Evolutionary conservation across 2,797 vertebrate genomes (phyloP).

Genomic region (Diceros bicornis): DNA sequence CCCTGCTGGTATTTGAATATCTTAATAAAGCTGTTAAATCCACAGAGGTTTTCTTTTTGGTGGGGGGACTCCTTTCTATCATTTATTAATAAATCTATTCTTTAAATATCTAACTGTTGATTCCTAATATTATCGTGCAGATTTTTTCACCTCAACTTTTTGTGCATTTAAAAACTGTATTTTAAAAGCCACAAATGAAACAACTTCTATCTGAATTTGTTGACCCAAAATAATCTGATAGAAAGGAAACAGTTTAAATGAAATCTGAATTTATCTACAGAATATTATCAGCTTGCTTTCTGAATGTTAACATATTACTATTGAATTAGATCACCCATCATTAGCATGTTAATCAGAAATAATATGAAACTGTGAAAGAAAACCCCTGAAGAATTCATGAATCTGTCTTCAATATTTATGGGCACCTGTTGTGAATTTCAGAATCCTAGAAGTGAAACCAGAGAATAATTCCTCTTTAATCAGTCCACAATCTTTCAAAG

Average conservation of each 20-base stretch:
- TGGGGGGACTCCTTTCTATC: not conserved
- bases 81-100: not conserved
- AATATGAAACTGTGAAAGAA: constrained; percentile 53
- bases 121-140: not conserved
- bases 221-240: constrained; percentile 48
- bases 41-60: not conserved
- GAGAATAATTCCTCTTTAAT: constrained; percentile 33
- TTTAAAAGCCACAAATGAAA: constrained; percentile 39
- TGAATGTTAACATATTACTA: constrained; percentile 57
- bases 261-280: constrained; percentile 50
- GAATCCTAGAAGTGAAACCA: not conserved
- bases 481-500: not conserved
- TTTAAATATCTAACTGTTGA: not conserved
- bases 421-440: not conserved
- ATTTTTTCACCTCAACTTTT: constrained; percentile 22
- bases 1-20: no score
- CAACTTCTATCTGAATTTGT: not conserved
- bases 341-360: constrained; percentile 70
- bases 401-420: constrained; percentile 59
- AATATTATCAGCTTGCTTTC: constrained; percentile 34
- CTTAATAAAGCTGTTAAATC: not conserved
- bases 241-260: constrained; percentile 39
- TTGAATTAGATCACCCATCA: constrained; percentile 58
- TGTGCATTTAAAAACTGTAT: constrained; percentile 25
- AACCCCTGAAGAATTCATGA: constrained; percentile 16